Conservation (phyloP, 2,888 invertebrate genomes). For the Tetropium fuscum region DNA sequence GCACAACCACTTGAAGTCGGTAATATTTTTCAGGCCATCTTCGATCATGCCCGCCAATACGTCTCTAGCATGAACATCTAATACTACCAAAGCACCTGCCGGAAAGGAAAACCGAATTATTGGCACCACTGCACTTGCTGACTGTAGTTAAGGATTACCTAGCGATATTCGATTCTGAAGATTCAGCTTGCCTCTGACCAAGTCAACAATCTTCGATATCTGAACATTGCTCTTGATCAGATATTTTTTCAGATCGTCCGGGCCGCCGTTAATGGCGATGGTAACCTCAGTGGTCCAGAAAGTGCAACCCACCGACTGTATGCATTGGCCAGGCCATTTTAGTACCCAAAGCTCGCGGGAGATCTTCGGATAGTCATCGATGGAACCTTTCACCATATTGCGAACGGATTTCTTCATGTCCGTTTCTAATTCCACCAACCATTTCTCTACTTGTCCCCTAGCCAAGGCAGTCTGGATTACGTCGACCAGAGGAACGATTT, state of each 20-base stretch:
- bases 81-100: conserved; percentile 86
- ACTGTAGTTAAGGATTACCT: no score
- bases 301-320: conserved; percentile 83
- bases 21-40: conserved; percentile 74
- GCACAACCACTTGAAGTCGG: conserved; percentile 92
- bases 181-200: conserved; percentile 89
- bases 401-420: conserved; percentile 92
- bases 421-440: conserved; percentile 88
- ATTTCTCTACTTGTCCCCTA: conserved; percentile 96
- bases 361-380: conserved; percentile 77
- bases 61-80: conserved; percentile 95
- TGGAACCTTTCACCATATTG: conserved; percentile 75
- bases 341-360: conserved; percentile 83
- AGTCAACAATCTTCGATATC: conserved; percentile 84
- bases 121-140: no score
- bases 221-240: conserved; percentile 80
- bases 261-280: conserved; percentile 74
- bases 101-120: no score
- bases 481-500: conserved; percentile 81
- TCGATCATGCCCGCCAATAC: conserved; percentile 79
- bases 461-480: conserved; percentile 87
- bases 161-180: conserved; percentile 90
- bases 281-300: conserved; percentile 95
- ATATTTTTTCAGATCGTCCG: conserved; percentile 72
- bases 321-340: conserved; percentile 92